Conservation (phyloP, 2,888 invertebrate species). For the Nephrotoma guestfalica region DNA sequence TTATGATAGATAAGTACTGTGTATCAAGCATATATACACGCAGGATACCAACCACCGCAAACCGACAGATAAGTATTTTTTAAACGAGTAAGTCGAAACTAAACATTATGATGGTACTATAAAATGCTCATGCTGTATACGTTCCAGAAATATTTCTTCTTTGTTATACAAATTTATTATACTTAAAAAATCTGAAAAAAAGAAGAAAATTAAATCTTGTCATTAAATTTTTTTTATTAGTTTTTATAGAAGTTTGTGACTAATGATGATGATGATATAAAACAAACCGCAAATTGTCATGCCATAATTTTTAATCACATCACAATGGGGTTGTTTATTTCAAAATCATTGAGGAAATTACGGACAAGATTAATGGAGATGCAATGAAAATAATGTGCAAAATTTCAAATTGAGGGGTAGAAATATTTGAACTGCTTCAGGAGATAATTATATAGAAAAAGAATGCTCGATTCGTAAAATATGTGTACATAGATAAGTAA, state of each 20-base stretch:
- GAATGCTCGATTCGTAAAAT: too few relatives aligned
- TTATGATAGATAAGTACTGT: neutral
- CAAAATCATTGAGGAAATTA: neutral
- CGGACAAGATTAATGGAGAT: neutral
- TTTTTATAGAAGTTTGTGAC: neutral
- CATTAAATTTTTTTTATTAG: neutral
- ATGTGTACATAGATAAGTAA: too few relatives aligned
- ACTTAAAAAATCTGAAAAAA: neutral
- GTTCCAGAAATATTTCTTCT: neutral
- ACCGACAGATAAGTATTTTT: neutral
- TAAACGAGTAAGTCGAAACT: neutral
- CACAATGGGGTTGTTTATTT: neutral
- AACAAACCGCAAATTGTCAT: neutral
- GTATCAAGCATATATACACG: neutral
- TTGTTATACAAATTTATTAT: neutral
- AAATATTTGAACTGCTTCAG: too few relatives aligned
- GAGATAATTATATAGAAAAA: too few relatives aligned
- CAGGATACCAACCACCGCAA: neutral
- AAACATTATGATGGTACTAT: neutral
- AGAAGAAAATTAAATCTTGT: neutral
- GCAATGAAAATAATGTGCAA: neutral
- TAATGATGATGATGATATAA: neutral
- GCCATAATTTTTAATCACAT: neutral
- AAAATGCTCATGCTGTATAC: too few relatives aligned
- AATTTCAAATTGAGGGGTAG: neutral